Percentiles rank a stretch among this genome's conserved stretches.
These are phyloP conservation scores for Sebastes taczanowskii DNA, from an alignment of 2,797 vertebrate genomes.

Conservation along the genomic window DNA sequence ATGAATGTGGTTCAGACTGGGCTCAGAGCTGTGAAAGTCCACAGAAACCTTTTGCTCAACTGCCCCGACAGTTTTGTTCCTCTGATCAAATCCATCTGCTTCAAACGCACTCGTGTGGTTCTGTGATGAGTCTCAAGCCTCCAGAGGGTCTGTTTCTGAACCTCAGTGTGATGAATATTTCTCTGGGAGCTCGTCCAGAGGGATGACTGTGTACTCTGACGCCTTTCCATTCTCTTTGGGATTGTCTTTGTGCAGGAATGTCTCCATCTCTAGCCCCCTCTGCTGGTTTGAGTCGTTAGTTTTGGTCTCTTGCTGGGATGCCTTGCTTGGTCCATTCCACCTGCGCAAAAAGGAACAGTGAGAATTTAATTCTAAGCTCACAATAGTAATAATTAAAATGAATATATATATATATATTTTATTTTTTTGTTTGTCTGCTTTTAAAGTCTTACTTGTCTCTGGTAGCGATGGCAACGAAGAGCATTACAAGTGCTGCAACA, in stretches of 20 bases:
- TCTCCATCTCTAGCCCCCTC: constrained; percentile 87
- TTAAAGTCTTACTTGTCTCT: constrained; percentile 77
- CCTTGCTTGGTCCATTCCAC: constrained; percentile 85
- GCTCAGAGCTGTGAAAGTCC: not conserved
- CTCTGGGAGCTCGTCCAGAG: constrained; percentile 68
- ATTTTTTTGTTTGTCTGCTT: not conserved
- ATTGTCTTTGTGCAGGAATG: constrained; percentile 83
- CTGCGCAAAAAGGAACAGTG: constrained; percentile 2
- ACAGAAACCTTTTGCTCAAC: not conserved
- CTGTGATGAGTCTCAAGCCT: constrained; percentile 6
- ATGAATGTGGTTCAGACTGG: not conserved
- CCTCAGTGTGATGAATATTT: constrained; percentile 50
- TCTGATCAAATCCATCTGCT: constrained; percentile 11
- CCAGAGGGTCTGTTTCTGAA: not conserved
- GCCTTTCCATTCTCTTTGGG: constrained; percentile 72
- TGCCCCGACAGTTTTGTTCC: not conserved
- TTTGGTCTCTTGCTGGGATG: constrained; percentile 70
- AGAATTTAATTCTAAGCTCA: not conserved
- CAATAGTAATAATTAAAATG: not conserved
- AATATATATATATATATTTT: no score
- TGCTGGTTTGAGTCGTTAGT: constrained; percentile 72
- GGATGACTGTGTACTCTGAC: constrained; percentile 80
- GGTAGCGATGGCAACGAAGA: constrained; percentile 75
- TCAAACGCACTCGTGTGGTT: constrained; percentile 17
- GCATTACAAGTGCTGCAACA: constrained; percentile 68